phyloP scores from a whole-genome alignment of 2,797 vertebrate genomes.

The Sebastes elongatus region DNA sequence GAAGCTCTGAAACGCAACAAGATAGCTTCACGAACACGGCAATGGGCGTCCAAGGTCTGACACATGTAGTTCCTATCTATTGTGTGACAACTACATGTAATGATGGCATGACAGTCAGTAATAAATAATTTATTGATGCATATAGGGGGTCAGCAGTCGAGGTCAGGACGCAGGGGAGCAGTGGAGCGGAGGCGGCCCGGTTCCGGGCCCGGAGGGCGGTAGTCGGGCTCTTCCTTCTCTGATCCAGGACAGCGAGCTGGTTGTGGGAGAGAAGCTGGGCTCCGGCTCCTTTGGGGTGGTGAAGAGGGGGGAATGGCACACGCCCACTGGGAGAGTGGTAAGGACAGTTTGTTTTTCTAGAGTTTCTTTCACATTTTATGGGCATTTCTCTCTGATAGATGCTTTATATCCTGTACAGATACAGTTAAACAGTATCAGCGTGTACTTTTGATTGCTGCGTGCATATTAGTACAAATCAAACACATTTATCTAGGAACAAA shows the following conservation, averaged over 20 bases:
- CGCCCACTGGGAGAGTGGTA: constrained; percentile 83
- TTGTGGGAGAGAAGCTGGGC: constrained; percentile 85
- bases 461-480: not conserved
- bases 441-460: not conserved
- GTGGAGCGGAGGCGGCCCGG: constrained; percentile 20
- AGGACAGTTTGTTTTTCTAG: constrained; percentile 18
- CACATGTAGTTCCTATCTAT: not conserved
- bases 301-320: constrained; percentile 86
- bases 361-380: not conserved
- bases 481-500: not conserved
- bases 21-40: constrained; percentile 67
- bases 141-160: constrained; percentile 69
- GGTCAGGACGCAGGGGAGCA: constrained; percentile 72
- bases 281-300: constrained; percentile 91
- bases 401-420: not conserved
- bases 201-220: constrained; percentile 42
- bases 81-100: not conserved
- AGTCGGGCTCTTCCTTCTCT: constrained; percentile 82
- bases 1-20: constrained; percentile 84
- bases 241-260: constrained; percentile 88
- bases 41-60: constrained; percentile 83
- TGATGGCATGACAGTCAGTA: not conserved
- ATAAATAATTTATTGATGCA: not conserved
- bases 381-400: not conserved
- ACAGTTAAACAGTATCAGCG: not conserved